Evolutionary conservation across 2,888 invertebrate genomes (phyloP).

Genomic region (Rhingia campestris): DNA sequence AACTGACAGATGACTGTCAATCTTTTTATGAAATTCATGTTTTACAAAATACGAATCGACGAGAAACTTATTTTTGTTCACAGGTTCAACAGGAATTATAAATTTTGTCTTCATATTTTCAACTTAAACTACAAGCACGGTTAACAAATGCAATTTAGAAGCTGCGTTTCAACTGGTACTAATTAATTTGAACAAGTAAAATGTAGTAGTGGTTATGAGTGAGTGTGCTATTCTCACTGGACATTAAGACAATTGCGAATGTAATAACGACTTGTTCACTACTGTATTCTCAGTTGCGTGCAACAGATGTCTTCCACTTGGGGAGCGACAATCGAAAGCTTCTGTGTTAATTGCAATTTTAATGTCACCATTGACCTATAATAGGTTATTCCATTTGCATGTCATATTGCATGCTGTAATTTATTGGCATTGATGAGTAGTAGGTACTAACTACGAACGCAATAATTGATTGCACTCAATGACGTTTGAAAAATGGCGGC

Average conservation of each 20-base stretch:
- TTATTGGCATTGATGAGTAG: too few species aligned
- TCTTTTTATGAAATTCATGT: slow-evolving; percentile 28
- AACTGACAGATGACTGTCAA: slow-evolving; percentile 1
- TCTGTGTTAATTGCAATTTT: background rate
- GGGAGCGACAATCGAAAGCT: background rate
- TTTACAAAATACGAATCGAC: slow-evolving; percentile 11
- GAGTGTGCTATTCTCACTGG: too few species aligned
- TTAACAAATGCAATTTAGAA: too few species aligned
- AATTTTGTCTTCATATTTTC: slow-evolving; percentile 25
- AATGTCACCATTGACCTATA: background rate
- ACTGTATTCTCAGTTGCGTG: background rate
- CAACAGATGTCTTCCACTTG: slow-evolving; percentile 2
- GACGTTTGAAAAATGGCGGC: too few species aligned
- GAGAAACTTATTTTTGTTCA: background rate
- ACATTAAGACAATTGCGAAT: too few species aligned
- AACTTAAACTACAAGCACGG: background rate
- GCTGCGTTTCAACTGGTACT: too few species aligned
- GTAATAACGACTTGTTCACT: too few species aligned
- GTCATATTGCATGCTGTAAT: background rate
- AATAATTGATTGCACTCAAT: background rate
- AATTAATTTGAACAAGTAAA: too few species aligned
- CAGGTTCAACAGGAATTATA: slow-evolving; percentile 17
- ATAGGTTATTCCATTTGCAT: background rate
- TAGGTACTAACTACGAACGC: background rate
- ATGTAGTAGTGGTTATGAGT: too few species aligned